Percentiles rank a stretch among this genome's conserved stretches.
Conservation (phyloP, 2,113 vertebrate genomes). For the Collichthys lucidus region DNA sequence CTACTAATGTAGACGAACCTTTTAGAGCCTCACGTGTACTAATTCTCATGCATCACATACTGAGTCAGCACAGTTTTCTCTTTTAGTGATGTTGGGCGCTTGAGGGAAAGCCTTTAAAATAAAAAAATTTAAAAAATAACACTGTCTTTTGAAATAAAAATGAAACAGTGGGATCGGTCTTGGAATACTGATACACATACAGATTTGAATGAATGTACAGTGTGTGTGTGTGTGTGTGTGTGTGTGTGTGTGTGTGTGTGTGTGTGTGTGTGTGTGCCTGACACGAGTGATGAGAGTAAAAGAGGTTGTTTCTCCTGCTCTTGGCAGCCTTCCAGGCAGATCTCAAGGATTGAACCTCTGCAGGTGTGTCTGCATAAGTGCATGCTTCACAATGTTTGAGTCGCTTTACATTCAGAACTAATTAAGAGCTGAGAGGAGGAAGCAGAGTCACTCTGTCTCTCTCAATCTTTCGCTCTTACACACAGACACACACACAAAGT, state of each 20-base stretch:
- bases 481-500: not conserved
- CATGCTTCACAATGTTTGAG: conserved; percentile 7
- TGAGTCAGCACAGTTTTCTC: conserved; percentile 27
- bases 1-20: conserved; percentile 3
- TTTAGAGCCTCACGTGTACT: not conserved
- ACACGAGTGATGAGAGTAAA: conserved; percentile 20
- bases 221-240: not conserved
- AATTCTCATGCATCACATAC: conserved; percentile 11
- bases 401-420: conserved; percentile 36
- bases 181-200: not conserved
- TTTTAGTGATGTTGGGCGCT: not conserved
- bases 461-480: not conserved
- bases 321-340: conserved; percentile 23
- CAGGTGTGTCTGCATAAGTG: conserved; percentile 7
- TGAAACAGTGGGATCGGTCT: not conserved
- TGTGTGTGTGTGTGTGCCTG: not conserved
- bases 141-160: conserved; percentile 5
- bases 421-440: conserved; percentile 40
- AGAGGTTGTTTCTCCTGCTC: not conserved
- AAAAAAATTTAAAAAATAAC: conserved; percentile 8
- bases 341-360: conserved; percentile 19
- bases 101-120: conserved; percentile 9
- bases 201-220: not conserved
- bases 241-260: conserved; percentile 1
- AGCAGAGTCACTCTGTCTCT: not conserved